Base-by-base conservation (phyloP, 1,140 invertebrate genomes). In the Microplitis demolitor region DNA sequence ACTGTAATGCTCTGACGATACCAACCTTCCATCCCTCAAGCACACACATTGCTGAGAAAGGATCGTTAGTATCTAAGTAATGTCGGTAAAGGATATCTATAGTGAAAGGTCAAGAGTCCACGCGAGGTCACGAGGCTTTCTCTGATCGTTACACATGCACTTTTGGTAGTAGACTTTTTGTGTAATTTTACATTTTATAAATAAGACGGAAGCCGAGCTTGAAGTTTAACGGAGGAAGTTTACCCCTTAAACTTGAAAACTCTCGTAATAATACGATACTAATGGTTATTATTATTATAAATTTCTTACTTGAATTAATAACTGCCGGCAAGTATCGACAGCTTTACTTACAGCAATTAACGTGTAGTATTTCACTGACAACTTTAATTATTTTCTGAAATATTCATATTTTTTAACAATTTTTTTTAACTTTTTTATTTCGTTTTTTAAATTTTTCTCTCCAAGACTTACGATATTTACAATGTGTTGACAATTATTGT, bases 101-200 rank as follows among this genome's bases (percentile, higher is more conserved):
- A 77, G 61, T 70, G 80, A 85, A 87, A 86, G 84, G 85, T 85
- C 85, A 84, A 85, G 83, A 84, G 83, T 84, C 80, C 78, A 78
- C 64, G 67, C 63, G 77, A 79, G 81, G 78, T 83, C 76, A 76
- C 78, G 71, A 77, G 73, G 61, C 73, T 50, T 78, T 45, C 11
- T 45, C 39, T 45, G 6, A 45, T 45, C 39, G 5, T 45, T 45
- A 45, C 39, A 45, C 39, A 45, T 45, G 39, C 39, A 45, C 39
- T 45, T 45, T 45, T 6, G 76, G 74, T 75, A 74, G 73, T 75
- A 77, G 71, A 76, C 73, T 74, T 73, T 66, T 76, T 76, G 73
- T 77, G 68, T 73, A 72, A 74, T 80, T 77, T 67, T 78, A 35
- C 35, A 58, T 58, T 58, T 58, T 58, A 24, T 58, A 58, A 54